phyloP scores from a whole-genome alignment of 2,113 vertebrate genomes.

The Corvus cornix region DNA sequence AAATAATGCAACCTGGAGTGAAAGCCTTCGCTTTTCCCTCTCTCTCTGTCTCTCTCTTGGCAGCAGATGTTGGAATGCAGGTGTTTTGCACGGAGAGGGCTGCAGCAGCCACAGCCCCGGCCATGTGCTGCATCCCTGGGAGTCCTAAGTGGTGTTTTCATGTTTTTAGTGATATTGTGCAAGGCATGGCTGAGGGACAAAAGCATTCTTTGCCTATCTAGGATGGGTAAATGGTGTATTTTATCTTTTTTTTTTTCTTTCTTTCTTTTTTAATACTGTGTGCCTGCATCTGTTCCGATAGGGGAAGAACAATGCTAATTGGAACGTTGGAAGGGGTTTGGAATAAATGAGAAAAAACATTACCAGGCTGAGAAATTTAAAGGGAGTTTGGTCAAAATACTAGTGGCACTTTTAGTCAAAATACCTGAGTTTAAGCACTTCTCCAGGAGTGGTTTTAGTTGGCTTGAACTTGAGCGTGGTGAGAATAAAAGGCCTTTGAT shows the following conservation, averaged over 20 bases:
- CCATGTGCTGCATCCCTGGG: background rate
- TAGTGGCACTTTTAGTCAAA: background rate
- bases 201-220: background rate
- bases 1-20: background rate
- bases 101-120: background rate
- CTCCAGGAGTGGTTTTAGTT: background rate
- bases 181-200: background rate
- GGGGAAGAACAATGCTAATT: background rate
- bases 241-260: background rate
- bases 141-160: background rate
- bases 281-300: background rate
- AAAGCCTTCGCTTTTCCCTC: background rate
- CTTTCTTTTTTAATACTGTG: background rate
- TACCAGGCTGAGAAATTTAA: background rate
- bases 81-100: background rate
- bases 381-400: slow-evolving; percentile 4
- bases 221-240: background rate
- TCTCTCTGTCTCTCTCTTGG: background rate
- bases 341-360: background rate
- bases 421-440: background rate
- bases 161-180: background rate
- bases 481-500: background rate
- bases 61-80: background rate
- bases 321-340: background rate
- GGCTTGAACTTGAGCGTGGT: background rate